Percentiles rank a stretch among this genome's conserved stretches.
phyloP scores from a whole-genome alignment of 2,797 vertebrate genomes.

The Neomorphus geoffroyi region DNA sequence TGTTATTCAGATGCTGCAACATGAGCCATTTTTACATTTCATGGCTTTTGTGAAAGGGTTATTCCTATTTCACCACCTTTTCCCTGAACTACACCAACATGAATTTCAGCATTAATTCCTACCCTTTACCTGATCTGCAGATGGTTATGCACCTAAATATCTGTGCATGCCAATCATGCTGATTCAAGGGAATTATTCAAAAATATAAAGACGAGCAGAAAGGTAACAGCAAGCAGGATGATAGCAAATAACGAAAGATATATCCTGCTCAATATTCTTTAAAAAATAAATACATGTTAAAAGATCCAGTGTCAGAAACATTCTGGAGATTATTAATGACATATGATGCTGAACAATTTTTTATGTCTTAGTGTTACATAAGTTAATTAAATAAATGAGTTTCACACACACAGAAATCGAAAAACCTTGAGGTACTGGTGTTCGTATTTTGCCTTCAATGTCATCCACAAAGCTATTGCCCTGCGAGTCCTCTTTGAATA shows the following conservation, averaged over 20 bases:
- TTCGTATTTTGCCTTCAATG: neutral
- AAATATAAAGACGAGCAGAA: neutral
- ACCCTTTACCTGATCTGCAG: neutral
- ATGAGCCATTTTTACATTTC: neutral
- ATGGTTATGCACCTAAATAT: slow-evolving; percentile 11
- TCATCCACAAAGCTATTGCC: neutral
- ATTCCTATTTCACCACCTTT: neutral
- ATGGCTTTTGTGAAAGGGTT: neutral
- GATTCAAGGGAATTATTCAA: slow-evolving; percentile 4
- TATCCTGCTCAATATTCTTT: neutral
- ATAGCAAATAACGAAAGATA: neutral
- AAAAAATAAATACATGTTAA: neutral
- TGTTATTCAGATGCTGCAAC: slow-evolving; percentile 6
- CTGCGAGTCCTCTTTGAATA: neutral
- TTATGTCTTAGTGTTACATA: neutral
- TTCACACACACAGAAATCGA: neutral
- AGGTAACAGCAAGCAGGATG: neutral
- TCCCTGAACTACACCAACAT: neutral
- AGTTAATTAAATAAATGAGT: neutral
- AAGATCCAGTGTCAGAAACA: neutral
- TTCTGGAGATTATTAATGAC: neutral
- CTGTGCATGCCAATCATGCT: neutral
- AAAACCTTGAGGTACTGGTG: neutral
- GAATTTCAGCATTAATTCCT: slow-evolving; percentile 17
- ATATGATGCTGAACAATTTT: neutral